Percentiles rank a stretch among this genome's conserved stretches.
phyloP scores from a whole-genome alignment of 2,113 vertebrate species.

The Aythya baeri region DNA sequence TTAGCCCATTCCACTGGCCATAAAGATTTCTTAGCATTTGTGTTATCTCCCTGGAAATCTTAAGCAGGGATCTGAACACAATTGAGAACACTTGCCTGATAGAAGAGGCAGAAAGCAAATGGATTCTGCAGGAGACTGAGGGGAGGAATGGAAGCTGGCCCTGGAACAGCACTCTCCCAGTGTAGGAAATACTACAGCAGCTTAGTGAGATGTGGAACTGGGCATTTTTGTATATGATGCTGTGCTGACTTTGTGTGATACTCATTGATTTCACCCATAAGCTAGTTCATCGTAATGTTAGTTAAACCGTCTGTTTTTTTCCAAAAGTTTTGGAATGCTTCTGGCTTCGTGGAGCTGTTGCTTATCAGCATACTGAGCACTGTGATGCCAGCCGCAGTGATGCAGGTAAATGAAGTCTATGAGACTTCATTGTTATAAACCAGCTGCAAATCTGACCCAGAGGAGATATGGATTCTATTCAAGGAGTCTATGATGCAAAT shows the following conservation, averaged over 20 bases:
- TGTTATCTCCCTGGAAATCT: background rate
- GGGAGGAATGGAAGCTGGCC: background rate
- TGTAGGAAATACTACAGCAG: background rate
- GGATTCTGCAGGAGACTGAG: background rate
- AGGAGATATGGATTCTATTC: background rate
- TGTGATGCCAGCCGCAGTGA: background rate
- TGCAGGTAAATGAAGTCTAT: background rate
- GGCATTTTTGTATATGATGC: background rate
- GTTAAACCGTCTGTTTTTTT: background rate
- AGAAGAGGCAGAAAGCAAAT: background rate
- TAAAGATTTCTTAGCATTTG: background rate
- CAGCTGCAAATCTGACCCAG: background rate
- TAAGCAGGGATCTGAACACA: background rate
- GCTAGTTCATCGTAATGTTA: background rate
- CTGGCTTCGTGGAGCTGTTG: background rate
- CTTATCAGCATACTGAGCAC: background rate
- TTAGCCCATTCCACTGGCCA: background rate
- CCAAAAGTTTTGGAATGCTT: background rate
- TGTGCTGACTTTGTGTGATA: background rate
- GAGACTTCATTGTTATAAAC: background rate
- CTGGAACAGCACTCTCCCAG: background rate
- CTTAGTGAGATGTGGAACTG: background rate
- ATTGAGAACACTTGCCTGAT: background rate
- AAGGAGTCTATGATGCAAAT: background rate
- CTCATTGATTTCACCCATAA: background rate